Conservation (phyloP, 2,113 vertebrate species). For the Paradoxurus hermaphroditus region DNA sequence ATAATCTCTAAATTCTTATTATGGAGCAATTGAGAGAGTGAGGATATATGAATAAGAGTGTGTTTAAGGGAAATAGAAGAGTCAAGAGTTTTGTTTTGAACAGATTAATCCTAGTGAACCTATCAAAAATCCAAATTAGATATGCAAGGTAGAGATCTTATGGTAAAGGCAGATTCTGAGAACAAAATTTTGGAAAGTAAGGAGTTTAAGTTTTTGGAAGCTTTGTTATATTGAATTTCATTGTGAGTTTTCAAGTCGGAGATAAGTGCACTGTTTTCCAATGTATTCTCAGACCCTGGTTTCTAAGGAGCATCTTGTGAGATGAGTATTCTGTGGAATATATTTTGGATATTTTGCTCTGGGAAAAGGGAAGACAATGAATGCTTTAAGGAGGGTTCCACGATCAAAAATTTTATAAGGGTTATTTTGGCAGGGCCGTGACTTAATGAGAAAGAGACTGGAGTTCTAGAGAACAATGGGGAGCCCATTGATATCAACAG, state of each 20-base stretch:
- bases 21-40: background rate
- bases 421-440: slow-evolving; percentile 17
- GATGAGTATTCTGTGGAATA: background rate
- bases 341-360: background rate
- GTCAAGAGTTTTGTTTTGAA: background rate
- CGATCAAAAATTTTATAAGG: slow-evolving; percentile 14
- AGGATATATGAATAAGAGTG: background rate
- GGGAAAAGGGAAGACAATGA: background rate
- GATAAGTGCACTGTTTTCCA: slow-evolving; percentile 15
- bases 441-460: slow-evolving; percentile 27
- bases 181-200: background rate
- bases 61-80: background rate
- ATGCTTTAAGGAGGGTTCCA: background rate
- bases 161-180: background rate
- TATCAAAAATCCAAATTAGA: background rate
- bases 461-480: slow-evolving; percentile 29
- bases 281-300: background rate
- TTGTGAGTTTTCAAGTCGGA: slow-evolving; percentile 21
- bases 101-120: background rate
- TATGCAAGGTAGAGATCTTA: background rate
- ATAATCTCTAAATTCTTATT: background rate
- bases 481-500: slow-evolving; percentile 1
- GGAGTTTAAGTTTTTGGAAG: background rate
- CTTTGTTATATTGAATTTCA: slow-evolving; percentile 6
- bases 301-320: background rate